Percentiles rank a stretch among this genome's conserved stretches.
phyloP scores from a whole-genome alignment of 2,797 vertebrate species.

The Botia kubotai region DNA sequence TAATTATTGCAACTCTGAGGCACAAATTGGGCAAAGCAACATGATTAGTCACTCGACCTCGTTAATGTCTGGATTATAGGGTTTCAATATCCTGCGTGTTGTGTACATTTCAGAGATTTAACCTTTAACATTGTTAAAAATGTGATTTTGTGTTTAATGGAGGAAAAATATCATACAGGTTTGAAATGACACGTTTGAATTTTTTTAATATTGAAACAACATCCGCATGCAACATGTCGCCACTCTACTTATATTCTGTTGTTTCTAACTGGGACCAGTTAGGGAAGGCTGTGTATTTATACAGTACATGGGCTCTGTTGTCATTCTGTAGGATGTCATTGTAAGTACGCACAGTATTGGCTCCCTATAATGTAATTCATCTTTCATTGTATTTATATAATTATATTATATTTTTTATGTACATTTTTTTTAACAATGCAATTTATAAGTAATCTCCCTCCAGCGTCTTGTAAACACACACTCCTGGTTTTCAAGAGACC shows the following conservation, averaged over 20 bases:
- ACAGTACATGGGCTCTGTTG: too few species aligned
- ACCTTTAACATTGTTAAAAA: too few species aligned
- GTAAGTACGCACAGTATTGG: not conserved
- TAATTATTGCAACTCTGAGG: not conserved
- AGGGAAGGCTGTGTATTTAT: not conserved
- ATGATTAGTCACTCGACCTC: not conserved
- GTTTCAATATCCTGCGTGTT: too few species aligned
- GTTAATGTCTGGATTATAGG: not conserved
- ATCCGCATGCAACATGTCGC: not conserved
- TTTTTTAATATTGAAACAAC: not conserved
- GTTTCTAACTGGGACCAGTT: not conserved
- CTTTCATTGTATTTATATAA: not conserved
- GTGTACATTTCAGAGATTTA: too few species aligned
- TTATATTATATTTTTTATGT: slow-evolving; percentile 3
- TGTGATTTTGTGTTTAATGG: too few species aligned
- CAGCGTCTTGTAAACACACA: slow-evolving; percentile 15
- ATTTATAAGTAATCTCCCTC: slow-evolving; percentile 5
- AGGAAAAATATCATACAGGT: too few species aligned
- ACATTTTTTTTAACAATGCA: not conserved
- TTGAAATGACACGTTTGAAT: too few species aligned
- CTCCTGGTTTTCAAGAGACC: not conserved
- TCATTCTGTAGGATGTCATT: too few species aligned
- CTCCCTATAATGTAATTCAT: not conserved
- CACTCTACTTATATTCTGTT: not conserved
- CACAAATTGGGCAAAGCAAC: not conserved